phyloP scores from a whole-genome alignment of 2,113 vertebrate genomes.

The Hylia prasina region DNA sequence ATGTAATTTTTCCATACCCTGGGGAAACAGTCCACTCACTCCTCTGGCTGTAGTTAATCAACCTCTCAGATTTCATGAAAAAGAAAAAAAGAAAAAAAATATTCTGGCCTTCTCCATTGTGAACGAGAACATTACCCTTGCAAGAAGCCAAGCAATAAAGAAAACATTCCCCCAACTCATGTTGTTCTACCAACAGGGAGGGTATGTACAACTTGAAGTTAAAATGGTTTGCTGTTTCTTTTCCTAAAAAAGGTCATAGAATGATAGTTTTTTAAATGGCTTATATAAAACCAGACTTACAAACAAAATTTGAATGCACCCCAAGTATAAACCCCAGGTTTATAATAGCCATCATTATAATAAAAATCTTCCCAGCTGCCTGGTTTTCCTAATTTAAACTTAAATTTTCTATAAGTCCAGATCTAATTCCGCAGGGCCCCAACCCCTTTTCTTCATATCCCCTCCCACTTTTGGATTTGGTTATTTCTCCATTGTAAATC shows the following conservation, averaged over 20 bases:
- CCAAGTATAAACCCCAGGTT: not conserved
- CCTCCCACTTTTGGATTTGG: not conserved
- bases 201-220: not conserved
- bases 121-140: not conserved
- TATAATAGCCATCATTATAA: not conserved
- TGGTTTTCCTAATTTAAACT: not conserved
- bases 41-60: not conserved
- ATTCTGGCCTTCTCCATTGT: not conserved
- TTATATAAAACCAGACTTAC: not conserved
- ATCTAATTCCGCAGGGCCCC: not conserved
- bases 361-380: not conserved
- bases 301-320: not conserved
- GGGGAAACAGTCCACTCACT: not conserved
- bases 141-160: slow-evolving; percentile 11
- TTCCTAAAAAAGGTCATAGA: not conserved
- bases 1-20: not conserved
- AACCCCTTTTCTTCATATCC: not conserved
- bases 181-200: not conserved
- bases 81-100: not conserved
- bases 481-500: slow-evolving; percentile 13
- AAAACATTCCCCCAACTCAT: not conserved
- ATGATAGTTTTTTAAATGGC: not conserved
- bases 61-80: not conserved
- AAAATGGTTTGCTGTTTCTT: not conserved
- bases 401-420: not conserved